Evolutionary conservation across 2,888 invertebrate species (phyloP).

Genomic region (Metalampra italica): DNA sequence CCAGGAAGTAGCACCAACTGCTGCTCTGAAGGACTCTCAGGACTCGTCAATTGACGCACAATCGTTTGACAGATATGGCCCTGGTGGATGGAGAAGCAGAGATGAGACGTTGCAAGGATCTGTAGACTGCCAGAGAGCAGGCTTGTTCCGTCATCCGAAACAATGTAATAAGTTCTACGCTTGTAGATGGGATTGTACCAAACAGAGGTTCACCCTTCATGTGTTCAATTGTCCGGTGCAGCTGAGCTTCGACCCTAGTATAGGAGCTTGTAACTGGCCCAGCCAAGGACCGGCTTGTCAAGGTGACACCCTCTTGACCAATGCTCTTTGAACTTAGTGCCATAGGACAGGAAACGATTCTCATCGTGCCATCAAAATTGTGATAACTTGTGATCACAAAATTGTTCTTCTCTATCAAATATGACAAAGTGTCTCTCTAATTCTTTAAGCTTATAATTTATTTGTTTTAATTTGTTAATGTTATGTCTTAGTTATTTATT

Average conservation of each 20-base stretch:
- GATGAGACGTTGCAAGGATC: conserved; percentile 80
- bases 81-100: conserved; percentile 79
- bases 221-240: conserved; percentile 89
- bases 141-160: conserved; percentile 84
- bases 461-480: conserved; percentile 69
- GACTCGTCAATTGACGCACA: conserved; percentile 54
- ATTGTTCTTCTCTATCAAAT: conserved; percentile 33
- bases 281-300: conserved; percentile 88
- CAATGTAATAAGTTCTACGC: conserved; percentile 90
- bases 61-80: conserved; percentile 79
- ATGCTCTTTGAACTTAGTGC: conserved; percentile 55
- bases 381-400: conserved; percentile 63
- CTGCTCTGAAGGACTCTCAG: conserved; percentile 27
- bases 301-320: conserved; percentile 82
- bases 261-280: conserved; percentile 91
- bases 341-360: conserved; percentile 29
- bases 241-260: conserved; percentile 84
- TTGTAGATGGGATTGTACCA: conserved; percentile 88
- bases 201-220: conserved; percentile 85
- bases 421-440: conserved; percentile 49
- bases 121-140: conserved; percentile 80
- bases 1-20: conserved; percentile 47
- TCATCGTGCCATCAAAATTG: conserved; percentile 71
- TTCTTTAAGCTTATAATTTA: conserved; percentile 63
- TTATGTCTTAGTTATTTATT: conserved; percentile 69